Evolutionary conservation across 2,888 invertebrate species (phyloP).

Genomic region (Clivina fossor): DNA sequence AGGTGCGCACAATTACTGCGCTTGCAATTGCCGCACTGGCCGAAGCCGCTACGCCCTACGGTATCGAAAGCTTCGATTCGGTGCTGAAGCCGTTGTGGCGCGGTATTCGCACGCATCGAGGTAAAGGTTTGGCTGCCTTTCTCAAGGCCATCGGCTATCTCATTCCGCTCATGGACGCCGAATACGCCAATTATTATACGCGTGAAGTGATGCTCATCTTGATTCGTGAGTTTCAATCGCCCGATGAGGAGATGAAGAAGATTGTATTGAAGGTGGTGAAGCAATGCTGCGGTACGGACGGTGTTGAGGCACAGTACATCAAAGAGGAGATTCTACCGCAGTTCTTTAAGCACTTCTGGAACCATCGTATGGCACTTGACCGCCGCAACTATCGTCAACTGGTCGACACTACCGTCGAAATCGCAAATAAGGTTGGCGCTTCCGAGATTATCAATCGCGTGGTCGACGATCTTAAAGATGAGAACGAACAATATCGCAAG

Average conservation of each 20-base stretch:
- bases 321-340: constrained; percentile 98
- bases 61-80: constrained; percentile 99
- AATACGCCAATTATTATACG: constrained; percentile 99
- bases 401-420: constrained; percentile 99
- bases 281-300: constrained; percentile 99
- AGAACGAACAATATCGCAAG: constrained; percentile 98
- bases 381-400: constrained; percentile 96
- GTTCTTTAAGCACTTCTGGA: constrained; percentile 99
- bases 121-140: constrained; percentile 97
- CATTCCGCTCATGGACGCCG: constrained; percentile 99
- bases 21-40: constrained; percentile 97
- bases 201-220: constrained; percentile 99
- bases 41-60: constrained; percentile 98
- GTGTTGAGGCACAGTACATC: constrained; percentile 99
- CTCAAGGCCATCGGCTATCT: constrained; percentile 98
- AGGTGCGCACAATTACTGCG: constrained; percentile 98
- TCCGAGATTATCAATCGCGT: constrained; percentile 98
- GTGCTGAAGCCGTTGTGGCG: constrained; percentile 99
- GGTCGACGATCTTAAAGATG: constrained; percentile 98
- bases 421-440: constrained; percentile 99
- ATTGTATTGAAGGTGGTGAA: constrained; percentile 99
- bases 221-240: constrained; percentile 98
- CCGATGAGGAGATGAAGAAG: constrained; percentile 99
- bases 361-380: constrained; percentile 99
- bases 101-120: constrained; percentile 89